Conservation (phyloP, 2,888 invertebrate species). For the Fragum sueziense region DNA sequence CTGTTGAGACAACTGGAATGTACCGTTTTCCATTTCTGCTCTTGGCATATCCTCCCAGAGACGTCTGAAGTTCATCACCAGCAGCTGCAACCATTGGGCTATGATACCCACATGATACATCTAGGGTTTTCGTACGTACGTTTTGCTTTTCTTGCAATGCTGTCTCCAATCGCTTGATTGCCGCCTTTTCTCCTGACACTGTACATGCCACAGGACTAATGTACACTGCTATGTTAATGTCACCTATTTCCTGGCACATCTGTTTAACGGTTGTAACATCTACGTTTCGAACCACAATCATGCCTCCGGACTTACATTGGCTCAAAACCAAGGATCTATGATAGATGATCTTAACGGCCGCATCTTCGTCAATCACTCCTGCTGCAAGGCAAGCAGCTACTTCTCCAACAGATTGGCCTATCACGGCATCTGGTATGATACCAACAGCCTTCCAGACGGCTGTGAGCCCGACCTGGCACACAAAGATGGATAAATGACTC, state of each 20-base stretch:
- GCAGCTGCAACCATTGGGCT: background rate
- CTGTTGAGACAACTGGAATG: conserved; percentile 39
- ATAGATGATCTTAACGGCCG: conserved; percentile 70
- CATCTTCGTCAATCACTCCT: conserved; percentile 55
- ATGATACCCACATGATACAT: background rate
- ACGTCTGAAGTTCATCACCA: background rate
- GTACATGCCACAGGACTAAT: conserved; percentile 61
- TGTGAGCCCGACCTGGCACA: conserved; percentile 65
- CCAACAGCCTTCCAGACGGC: conserved; percentile 64
- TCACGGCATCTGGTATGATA: conserved; percentile 59
- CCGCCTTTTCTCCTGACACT: conserved; percentile 61
- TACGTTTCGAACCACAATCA: conserved; percentile 61
- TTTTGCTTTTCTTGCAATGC: background rate
- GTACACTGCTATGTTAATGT: conserved; percentile 57
- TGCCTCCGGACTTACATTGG: conserved; percentile 62
- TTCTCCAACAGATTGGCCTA: conserved; percentile 74
- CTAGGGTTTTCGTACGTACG: background rate
- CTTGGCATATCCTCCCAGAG: background rate
- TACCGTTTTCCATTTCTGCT: background rate
- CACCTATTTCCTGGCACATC: conserved; percentile 13
- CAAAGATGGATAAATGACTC: conserved; percentile 68
- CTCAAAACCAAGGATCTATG: conserved; percentile 61
- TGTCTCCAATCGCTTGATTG: background rate
- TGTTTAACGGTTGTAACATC: conserved; percentile 37
- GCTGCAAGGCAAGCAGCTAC: conserved; percentile 67